Evolutionary conservation across 53 echinoderm and acorn worm species (phyloP).

Genomic region (Mesocentrotus franciscanus): DNA sequence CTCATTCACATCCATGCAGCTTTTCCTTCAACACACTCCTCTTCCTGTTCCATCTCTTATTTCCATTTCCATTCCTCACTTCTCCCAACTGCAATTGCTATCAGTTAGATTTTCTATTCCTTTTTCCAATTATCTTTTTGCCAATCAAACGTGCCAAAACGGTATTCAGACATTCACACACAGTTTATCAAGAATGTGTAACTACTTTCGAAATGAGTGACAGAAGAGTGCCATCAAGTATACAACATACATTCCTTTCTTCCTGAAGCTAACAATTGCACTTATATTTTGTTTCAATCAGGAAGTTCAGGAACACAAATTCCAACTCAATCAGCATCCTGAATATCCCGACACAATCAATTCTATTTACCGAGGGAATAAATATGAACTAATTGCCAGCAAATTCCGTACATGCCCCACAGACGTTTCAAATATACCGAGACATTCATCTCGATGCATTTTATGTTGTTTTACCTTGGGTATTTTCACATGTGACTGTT

Average conservation of each 20-base stretch:
- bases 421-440: conserved; percentile 12
- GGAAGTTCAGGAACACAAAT: background rate
- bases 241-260: background rate
- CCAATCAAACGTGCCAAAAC: background rate
- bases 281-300: background rate
- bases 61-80: background rate
- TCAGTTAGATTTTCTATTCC: too few species aligned
- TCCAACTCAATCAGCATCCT: background rate
- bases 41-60: background rate
- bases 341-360: background rate
- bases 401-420: background rate
- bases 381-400: background rate
- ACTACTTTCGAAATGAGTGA: background rate
- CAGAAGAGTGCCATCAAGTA: background rate
- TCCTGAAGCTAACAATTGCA: background rate
- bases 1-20: background rate
- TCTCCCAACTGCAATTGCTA: background rate
- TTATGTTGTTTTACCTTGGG: background rate
- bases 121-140: too few species aligned
- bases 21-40: background rate
- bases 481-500: background rate
- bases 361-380: background rate
- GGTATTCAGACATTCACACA: background rate
- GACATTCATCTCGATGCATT: conserved; percentile 1
- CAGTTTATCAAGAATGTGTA: background rate